These are phyloP conservation scores for Periophthalmus modestus DNA, from an alignment of 2,113 vertebrate species.

Conservation along the genomic window DNA sequence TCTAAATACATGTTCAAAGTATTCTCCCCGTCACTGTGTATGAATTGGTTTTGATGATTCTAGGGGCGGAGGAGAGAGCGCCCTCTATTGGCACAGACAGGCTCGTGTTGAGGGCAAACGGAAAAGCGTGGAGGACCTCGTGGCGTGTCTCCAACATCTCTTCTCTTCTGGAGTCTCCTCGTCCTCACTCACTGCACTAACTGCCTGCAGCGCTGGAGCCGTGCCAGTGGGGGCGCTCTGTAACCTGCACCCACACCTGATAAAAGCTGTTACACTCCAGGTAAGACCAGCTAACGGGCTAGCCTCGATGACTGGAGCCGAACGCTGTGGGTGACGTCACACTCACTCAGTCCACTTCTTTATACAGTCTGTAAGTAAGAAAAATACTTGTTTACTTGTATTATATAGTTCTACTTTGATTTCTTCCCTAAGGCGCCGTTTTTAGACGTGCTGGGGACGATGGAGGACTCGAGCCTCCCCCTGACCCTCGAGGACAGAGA, in stretches of 20 bases:
- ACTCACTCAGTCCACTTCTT: too few relatives aligned
- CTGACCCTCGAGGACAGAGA: conserved; percentile 92
- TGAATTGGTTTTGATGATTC: conserved; percentile 12
- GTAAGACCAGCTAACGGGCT: too few relatives aligned
- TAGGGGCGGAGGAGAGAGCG: conserved; percentile 93
- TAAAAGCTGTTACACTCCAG: conserved; percentile 84
- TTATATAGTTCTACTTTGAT: background rate
- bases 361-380: conserved; percentile 67
- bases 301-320: too few relatives aligned
- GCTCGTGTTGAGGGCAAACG: conserved; percentile 83
- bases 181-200: conserved; percentile 79
- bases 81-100: conserved; percentile 87
- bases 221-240: conserved; percentile 89
- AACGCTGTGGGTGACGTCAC: too few relatives aligned
- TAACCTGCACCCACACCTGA: conserved; percentile 83
- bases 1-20: too few relatives aligned
- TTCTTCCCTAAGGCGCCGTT: conserved; percentile 86
- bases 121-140: conserved; percentile 86
- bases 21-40: too few relatives aligned
- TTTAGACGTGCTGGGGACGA: conserved; percentile 88
- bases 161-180: conserved; percentile 84
- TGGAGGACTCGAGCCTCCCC: conserved; percentile 86
- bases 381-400: background rate
- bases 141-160: conserved; percentile 84
- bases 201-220: conserved; percentile 89